These are phyloP conservation scores for Sinodicranocentrus sp. DNA, from an alignment of 2,888 invertebrate genomes.

Conservation along the genomic window DNA sequence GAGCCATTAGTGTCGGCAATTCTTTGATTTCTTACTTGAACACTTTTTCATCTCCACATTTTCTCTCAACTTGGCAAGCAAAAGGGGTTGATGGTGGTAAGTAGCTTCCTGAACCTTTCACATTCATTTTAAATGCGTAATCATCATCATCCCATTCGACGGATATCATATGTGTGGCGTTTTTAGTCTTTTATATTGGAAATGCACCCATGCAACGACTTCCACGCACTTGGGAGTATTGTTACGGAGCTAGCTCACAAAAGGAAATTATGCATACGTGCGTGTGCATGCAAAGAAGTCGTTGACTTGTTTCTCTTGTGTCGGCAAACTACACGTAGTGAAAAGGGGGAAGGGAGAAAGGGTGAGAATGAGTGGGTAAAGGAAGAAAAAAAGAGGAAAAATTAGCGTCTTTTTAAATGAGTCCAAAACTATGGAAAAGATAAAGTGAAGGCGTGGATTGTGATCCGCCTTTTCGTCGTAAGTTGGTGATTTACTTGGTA, in stretches of 20 bases:
- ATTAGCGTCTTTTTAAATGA: conserved; percentile 65
- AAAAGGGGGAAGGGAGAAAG: not conserved
- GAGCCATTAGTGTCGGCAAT: conserved; percentile 53
- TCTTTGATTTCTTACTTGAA: conserved; percentile 42
- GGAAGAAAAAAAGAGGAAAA: conserved; percentile 42
- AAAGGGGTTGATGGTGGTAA: conserved; percentile 14
- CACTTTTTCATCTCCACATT: conserved; percentile 11
- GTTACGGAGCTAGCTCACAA: too few relatives aligned
- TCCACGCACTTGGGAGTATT: too few relatives aligned
- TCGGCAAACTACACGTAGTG: not conserved
- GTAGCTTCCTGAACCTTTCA: conserved; percentile 7
- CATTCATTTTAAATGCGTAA: conserved; percentile 27
- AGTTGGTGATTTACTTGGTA: conserved; percentile 60
- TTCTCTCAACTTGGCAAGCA: not conserved
- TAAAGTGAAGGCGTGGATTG: conserved; percentile 60
- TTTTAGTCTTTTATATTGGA: too few relatives aligned
- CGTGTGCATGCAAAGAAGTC: conserved; percentile 52
- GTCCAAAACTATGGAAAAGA: conserved; percentile 57
- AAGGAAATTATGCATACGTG: conserved; percentile 4
- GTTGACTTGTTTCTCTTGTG: conserved; percentile 53
- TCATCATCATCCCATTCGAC: conserved; percentile 14
- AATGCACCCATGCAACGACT: too few relatives aligned
- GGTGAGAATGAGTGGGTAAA: not conserved
- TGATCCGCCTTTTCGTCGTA: conserved; percentile 62
- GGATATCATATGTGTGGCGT: not conserved